phyloP scores from a whole-genome alignment of 2,797 vertebrate genomes.

The Kryptolebias ocellatus region DNA sequence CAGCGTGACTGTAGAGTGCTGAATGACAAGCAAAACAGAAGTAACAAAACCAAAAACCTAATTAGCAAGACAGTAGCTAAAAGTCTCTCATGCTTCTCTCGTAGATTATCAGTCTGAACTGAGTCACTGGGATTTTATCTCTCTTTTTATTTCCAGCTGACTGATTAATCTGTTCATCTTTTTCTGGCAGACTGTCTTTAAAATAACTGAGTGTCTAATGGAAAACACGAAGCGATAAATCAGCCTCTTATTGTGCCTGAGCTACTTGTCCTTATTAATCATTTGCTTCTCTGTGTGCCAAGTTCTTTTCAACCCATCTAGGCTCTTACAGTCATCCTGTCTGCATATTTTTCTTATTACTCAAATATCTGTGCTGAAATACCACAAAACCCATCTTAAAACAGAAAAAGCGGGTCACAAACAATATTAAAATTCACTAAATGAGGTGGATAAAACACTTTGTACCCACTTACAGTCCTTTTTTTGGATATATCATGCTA shows the following conservation, averaged over 20 bases:
- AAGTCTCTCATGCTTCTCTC: too few species aligned
- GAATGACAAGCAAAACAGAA: too few species aligned
- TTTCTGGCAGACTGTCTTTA: conserved; percentile 12
- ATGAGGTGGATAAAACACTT: background rate
- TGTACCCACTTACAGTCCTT: conserved; percentile 2
- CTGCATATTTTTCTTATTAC: conserved; percentile 39
- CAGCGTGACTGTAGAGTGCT: too few species aligned
- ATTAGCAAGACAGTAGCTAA: too few species aligned
- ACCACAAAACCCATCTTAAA: conserved; percentile 37
- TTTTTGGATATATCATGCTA: conserved; percentile 13
- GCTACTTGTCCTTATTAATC: conserved; percentile 29
- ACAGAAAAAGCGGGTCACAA: conserved; percentile 1
- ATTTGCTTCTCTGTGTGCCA: background rate
- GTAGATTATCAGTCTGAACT: background rate
- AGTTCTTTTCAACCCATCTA: conserved; percentile 23
- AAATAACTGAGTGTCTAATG: conserved; percentile 22
- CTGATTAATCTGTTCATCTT: conserved; percentile 46
- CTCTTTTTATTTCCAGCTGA: conserved; percentile 32
- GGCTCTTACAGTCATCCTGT: conserved; percentile 23
- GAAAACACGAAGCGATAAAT: conserved; percentile 39
- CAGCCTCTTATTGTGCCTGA: conserved; percentile 16
- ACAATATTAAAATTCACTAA: conserved; percentile 15
- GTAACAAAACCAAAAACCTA: too few species aligned
- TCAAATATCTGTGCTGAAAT: conserved; percentile 37
- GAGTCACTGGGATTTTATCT: conserved; percentile 34